phyloP scores from a whole-genome alignment of 2,113 vertebrate genomes.

The Anhinga anhinga region DNA sequence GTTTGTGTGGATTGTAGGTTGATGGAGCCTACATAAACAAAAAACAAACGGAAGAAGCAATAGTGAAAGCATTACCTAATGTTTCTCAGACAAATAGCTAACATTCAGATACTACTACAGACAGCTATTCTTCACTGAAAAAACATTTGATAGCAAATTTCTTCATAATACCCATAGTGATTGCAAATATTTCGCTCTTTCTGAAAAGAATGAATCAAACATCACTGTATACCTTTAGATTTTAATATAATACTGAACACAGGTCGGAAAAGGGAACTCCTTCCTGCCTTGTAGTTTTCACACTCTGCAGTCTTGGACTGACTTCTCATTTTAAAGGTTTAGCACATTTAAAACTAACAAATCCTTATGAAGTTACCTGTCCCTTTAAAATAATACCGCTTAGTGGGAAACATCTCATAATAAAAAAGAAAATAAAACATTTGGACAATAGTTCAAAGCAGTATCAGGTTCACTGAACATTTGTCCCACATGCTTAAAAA shows the following conservation, averaged over 20 bases:
- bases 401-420: neutral
- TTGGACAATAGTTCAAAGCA: neutral
- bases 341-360: neutral
- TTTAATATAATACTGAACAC: neutral
- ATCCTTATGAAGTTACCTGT: neutral
- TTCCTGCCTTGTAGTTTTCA: neutral
- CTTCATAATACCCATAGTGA: neutral
- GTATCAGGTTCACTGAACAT: neutral
- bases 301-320: neutral
- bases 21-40: slow-evolving; percentile 83
- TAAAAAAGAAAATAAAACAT: neutral
- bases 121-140: neutral
- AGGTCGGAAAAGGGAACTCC: neutral
- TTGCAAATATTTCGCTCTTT: neutral
- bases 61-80: slow-evolving; percentile 13
- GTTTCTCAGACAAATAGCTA: neutral
- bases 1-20: slow-evolving; percentile 94
- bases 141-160: neutral
- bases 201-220: neutral
- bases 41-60: neutral
- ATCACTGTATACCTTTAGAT: neutral
- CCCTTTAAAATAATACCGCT: neutral
- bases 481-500: neutral
- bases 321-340: neutral
- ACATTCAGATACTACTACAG: neutral